Evolutionary conservation across 2,888 invertebrate species (phyloP), one percentile per base, ranked within the genome.

Genomic region (Parelbella ahira): DNA sequence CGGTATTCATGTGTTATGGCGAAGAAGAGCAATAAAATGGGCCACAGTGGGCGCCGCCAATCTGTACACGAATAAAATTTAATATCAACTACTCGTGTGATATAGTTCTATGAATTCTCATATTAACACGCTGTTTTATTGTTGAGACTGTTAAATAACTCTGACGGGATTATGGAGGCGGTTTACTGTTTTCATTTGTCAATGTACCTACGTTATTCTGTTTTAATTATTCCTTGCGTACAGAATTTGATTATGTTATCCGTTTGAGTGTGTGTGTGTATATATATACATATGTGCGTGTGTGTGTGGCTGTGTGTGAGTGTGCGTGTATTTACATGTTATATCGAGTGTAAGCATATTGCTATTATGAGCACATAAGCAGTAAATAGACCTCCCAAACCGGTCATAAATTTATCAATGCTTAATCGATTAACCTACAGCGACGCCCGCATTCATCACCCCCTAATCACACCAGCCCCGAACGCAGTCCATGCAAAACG

Each of bases 381-480:
- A 8, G 7, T 24, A 7, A 11, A 27, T 7, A n/a, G 9, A 19
- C 6, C 23, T 5, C 15, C 13, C 9, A 24, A 24, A 39, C 8
- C 25, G 11, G 13, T n/a, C 12, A 13, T 9, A 25, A 19, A 33
- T 33, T 21, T 18, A 43, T 34, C 18, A 23, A 24, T 9, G 4
- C 15, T 15, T 50, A 75, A 75, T 72, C 72, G 66, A 79, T 79
- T 80, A 77, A 80, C 74, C 73, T 77, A 67, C 78, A 69, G 60
- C 68, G 56, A 55, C 56, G 63, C 48, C 45, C 1, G 5, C 56
- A 69, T 75, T 61, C 60, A 68, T 72, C 68, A 71, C 63, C 60
- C 72, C 71, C 71, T 63, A 49, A 47, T 44, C 33, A 47, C 49
- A 28, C 23, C 21, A 24, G 4, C 15, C 13, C 38, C 18, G 5